Percentiles rank a stretch among this genome's conserved stretches.
These are phyloP conservation scores for Hypsopygia costalis DNA, from an alignment of 2,888 invertebrate species.

Conservation along the genomic window DNA sequence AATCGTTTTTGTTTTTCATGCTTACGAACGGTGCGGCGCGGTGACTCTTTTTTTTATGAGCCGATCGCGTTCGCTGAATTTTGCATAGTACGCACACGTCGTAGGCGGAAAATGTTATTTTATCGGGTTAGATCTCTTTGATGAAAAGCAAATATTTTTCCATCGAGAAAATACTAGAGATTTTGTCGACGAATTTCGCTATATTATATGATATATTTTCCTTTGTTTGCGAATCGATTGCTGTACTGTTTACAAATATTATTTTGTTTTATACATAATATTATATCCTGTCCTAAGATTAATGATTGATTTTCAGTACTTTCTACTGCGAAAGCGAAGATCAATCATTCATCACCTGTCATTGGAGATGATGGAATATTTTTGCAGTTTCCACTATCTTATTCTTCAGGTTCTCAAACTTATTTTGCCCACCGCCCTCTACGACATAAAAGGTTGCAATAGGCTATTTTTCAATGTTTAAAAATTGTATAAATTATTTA, in stretches of 20 bases:
- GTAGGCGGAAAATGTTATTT: conserved; percentile 18
- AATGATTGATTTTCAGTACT: too few species aligned
- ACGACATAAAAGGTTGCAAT: too few species aligned
- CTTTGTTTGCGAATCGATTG: background rate
- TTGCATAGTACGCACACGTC: conserved; percentile 13
- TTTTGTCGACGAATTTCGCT: background rate
- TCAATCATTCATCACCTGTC: too few species aligned
- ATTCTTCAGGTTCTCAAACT: too few species aligned
- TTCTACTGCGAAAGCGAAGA: too few species aligned
- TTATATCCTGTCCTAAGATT: too few species aligned
- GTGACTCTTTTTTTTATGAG: background rate
- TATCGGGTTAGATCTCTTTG: conserved; percentile 4
- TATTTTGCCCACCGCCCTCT: too few species aligned
- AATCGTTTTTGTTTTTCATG: background rate
- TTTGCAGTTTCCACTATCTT: too few species aligned
- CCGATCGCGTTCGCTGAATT: conserved; percentile 12
- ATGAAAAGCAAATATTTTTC: conserved; percentile 11
- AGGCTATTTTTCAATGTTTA: too few species aligned
- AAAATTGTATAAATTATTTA: too few species aligned
- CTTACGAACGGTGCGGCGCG: too few species aligned
- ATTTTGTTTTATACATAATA: background rate
- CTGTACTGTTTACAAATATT: background rate
- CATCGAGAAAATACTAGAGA: background rate
- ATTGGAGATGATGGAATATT: too few species aligned
- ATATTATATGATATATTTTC: background rate